Evolutionary conservation across 2,113 vertebrate genomes (phyloP).

Genomic region (Stegastes partitus): DNA sequence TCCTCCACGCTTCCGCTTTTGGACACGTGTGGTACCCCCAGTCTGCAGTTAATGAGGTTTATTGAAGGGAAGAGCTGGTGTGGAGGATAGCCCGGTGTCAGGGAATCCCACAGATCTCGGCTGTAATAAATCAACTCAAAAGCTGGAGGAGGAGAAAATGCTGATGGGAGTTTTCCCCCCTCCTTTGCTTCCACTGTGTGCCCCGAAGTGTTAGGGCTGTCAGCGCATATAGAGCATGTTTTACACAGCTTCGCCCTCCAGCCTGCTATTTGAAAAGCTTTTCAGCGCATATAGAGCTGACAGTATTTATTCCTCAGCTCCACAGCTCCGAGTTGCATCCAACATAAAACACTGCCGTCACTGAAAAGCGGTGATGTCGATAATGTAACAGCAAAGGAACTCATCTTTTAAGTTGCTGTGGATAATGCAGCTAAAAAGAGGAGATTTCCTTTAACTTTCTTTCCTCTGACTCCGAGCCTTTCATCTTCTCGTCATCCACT

Average conservation of each 20-base stretch:
- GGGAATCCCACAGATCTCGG: conserved; percentile 76
- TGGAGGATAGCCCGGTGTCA: conserved; percentile 62
- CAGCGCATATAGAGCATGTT: conserved; percentile 58
- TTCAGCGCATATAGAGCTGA: conserved; percentile 33
- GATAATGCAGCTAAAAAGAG: conserved; percentile 14
- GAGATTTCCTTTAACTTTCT: conserved; percentile 25
- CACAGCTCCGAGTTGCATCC: conserved; percentile 20
- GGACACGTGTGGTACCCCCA: conserved; percentile 16
- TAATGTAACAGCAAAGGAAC: conserved; percentile 11
- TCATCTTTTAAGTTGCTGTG: conserved; percentile 19
- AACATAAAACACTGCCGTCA: conserved; percentile 2
- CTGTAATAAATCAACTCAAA: conserved; percentile 77
- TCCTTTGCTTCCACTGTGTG: conserved; percentile 59
- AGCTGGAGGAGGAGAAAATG: conserved; percentile 79
- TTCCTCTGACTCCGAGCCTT: conserved; percentile 31
- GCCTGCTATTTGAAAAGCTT: conserved; percentile 46
- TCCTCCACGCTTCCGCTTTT: conserved; percentile 33
- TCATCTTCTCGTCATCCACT: conserved; percentile 26
- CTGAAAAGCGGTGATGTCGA: not conserved
- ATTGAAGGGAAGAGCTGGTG: conserved; percentile 47
- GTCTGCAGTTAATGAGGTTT: conserved; percentile 43
- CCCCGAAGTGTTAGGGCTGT: conserved; percentile 64
- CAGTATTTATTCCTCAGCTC: conserved; percentile 40
- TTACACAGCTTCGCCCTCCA: conserved; percentile 52
- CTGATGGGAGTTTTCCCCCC: conserved; percentile 80